Percentiles rank a stretch among this genome's conserved stretches.
Conservation (phyloP, 2,797 vertebrate genomes). For the Gadopsis bispinosus region DNA sequence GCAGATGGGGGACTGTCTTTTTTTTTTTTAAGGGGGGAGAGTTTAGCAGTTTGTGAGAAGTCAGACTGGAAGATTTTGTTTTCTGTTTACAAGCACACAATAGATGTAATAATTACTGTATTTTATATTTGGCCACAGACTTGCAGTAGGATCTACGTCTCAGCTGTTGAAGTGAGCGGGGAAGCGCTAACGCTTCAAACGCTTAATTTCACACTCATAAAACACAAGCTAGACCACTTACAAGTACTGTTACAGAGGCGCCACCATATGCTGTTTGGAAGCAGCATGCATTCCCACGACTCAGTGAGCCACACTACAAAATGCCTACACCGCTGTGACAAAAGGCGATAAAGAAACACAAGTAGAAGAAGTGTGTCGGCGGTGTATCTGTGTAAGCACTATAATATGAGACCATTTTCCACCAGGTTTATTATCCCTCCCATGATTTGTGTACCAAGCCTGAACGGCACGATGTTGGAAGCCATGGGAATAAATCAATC, state of each 20-base stretch:
- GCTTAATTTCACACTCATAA: constrained; percentile 18
- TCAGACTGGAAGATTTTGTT: background rate
- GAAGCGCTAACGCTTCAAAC: constrained; percentile 21
- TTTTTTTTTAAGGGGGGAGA: background rate
- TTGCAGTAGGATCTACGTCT: background rate
- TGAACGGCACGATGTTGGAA: constrained; percentile 5
- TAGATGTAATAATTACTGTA: background rate
- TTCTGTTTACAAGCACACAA: background rate
- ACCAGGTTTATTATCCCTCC: constrained; percentile 44
- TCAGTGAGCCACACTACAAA: constrained; percentile 54
- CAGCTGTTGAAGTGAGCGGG: background rate
- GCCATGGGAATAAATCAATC: constrained; percentile 46
- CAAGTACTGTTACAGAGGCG: constrained; percentile 15
- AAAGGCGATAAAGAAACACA: constrained; percentile 60
- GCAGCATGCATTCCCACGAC: constrained; percentile 54
- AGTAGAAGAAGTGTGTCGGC: constrained; percentile 25
- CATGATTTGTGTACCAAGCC: constrained; percentile 52
- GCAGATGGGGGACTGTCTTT: constrained; percentile 35
- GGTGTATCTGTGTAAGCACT: constrained; percentile 52
- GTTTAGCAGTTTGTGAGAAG: background rate
- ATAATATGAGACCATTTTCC: constrained; percentile 44
- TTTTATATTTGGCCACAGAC: constrained; percentile 7
- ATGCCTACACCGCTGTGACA: constrained; percentile 44
- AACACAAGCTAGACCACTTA: constrained; percentile 25
- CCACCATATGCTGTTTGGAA: constrained; percentile 45